These are phyloP conservation scores for Montipora sp. DNA, from an alignment of 64 coral and sea anemone species.

Conservation along the genomic window DNA sequence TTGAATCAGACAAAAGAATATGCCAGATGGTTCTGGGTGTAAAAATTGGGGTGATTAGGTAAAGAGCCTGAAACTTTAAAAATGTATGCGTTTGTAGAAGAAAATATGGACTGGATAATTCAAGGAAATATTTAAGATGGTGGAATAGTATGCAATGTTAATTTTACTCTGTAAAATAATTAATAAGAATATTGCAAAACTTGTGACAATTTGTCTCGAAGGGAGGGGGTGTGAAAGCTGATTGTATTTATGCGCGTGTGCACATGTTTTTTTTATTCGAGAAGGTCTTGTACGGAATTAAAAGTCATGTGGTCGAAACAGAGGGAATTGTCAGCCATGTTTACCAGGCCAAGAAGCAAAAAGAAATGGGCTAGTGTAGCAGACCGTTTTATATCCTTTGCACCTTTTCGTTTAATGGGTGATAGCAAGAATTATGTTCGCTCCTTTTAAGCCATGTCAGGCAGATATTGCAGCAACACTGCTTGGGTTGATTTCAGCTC, in stretches of 20 bases:
- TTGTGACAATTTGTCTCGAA: slow-evolving; percentile 5
- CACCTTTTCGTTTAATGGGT: slow-evolving; percentile 1
- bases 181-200: neutral
- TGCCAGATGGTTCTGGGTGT: slow-evolving; percentile 7
- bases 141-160: slow-evolving; percentile 14
- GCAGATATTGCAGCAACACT: neutral
- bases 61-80: neutral
- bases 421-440: slow-evolving; percentile 5
- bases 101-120: slow-evolving; percentile 3
- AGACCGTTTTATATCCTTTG: neutral
- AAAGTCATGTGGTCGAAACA: slow-evolving; percentile 4
- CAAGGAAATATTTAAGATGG: neutral
- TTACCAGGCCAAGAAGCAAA: slow-evolving; percentile 8
- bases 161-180: neutral
- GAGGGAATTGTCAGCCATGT: neutral
- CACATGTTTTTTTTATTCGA: neutral
- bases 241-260: neutral
- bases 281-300: neutral
- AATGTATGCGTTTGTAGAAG: neutral
- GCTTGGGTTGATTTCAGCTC: too few relatives aligned
- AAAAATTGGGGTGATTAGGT: slow-evolving; percentile 3
- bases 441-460: slow-evolving; percentile 1
- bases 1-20: neutral
- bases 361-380: neutral
- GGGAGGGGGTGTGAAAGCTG: slow-evolving; percentile 9